Evolutionary conservation across 2,797 vertebrate genomes (phyloP).

Genomic region (Leuciscus waleckii): DNA sequence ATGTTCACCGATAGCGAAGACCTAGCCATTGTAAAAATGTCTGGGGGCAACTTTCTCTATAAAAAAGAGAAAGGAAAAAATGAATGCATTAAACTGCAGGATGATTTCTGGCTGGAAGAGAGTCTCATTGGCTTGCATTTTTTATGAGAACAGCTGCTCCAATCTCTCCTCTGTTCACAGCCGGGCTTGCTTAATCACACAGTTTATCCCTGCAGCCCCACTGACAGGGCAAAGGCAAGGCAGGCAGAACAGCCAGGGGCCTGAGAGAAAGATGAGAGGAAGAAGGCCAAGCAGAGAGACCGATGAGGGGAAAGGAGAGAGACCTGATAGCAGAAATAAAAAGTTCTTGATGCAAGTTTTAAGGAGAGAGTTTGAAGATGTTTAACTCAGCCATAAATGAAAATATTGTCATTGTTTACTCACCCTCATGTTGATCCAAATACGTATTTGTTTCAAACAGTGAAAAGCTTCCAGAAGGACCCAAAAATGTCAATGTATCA

Average conservation of each 20-base stretch:
- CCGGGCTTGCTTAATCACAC: conserved; percentile 82
- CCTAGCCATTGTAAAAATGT: conserved; percentile 70
- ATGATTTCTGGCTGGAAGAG: conserved; percentile 78
- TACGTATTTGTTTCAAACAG: neutral
- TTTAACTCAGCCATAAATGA: neutral
- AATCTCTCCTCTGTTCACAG: conserved; percentile 76
- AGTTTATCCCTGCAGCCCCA: conserved; percentile 75
- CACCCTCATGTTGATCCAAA: neutral
- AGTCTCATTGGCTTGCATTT: conserved; percentile 81
- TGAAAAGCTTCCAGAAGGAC: neutral
- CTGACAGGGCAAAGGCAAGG: conserved; percentile 73
- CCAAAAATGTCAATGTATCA: neutral
- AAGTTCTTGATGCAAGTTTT: conserved; percentile 54
- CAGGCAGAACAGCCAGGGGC: conserved; percentile 70
- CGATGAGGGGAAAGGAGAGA: conserved; percentile 34
- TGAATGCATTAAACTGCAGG: conserved; percentile 78
- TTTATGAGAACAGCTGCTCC: conserved; percentile 86
- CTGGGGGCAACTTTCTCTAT: conserved; percentile 66
- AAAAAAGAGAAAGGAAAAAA: no score
- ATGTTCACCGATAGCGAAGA: conserved; percentile 64
- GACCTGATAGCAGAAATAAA: conserved; percentile 61
- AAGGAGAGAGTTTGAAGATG: conserved; percentile 8
- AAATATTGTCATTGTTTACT: neutral
- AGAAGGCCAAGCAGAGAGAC: conserved; percentile 17
- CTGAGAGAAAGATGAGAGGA: conserved; percentile 46